Conservation (phyloP, 2,113 vertebrate species). For the Solea solea region DNA sequence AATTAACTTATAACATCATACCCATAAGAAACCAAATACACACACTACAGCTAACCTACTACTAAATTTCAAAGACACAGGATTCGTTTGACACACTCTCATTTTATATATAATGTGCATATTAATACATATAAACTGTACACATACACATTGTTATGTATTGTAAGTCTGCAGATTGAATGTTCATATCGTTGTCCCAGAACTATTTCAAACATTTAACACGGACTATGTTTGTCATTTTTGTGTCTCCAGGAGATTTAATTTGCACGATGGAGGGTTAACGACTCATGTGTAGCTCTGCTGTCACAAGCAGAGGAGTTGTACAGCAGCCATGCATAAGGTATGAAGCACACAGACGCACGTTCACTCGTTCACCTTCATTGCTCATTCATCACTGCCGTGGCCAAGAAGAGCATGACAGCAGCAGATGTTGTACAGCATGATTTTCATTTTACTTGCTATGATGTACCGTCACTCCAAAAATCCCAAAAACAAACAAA, state of each 20-base stretch:
- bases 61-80: too few relatives aligned
- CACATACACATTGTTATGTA: too few relatives aligned
- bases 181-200: too few relatives aligned
- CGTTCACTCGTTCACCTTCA: conserved; percentile 21
- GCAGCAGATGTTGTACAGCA: conserved; percentile 25
- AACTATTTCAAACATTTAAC: background rate
- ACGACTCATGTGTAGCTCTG: conserved; percentile 35
- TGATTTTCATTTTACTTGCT: background rate
- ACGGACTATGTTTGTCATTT: background rate
- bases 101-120: too few relatives aligned
- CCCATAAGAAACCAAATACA: too few relatives aligned
- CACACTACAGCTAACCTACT: too few relatives aligned
- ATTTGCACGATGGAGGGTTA: background rate
- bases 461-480: background rate
- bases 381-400: conserved; percentile 15
- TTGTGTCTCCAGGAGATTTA: conserved; percentile 5
- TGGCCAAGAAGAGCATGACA: conserved; percentile 19
- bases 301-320: conserved; percentile 47
- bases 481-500: background rate
- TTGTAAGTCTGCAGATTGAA: too few relatives aligned
- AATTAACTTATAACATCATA: too few relatives aligned
- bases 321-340: conserved; percentile 46
- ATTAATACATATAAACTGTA: too few relatives aligned
- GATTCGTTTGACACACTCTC: too few relatives aligned
- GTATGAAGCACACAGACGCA: conserved; percentile 18